These are phyloP conservation scores for Acrossocheilus wenchowensis DNA, from an alignment of 2,797 vertebrate genomes.

Conservation along the genomic window DNA sequence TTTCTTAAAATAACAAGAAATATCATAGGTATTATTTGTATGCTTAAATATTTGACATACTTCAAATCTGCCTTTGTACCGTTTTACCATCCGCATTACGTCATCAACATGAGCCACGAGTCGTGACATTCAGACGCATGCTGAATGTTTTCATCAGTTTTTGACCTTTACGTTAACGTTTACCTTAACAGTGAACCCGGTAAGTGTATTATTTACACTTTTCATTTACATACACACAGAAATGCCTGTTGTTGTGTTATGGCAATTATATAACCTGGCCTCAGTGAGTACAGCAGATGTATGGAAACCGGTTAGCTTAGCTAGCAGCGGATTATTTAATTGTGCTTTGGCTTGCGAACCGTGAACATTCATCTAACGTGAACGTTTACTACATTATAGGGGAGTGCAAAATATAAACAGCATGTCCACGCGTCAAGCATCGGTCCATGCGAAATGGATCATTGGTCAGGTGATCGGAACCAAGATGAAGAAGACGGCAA, in stretches of 20 bases:
- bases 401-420: constrained; percentile 19
- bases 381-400: constrained; percentile 17
- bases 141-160: constrained; percentile 47
- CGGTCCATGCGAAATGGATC: constrained; percentile 94
- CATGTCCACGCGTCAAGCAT: constrained; percentile 76
- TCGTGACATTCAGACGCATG: constrained; percentile 55
- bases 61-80: background rate
- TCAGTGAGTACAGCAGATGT: background rate
- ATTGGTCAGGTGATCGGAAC: constrained; percentile 95
- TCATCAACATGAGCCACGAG: constrained; percentile 70
- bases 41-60: background rate
- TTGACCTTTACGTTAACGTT: constrained; percentile 68
- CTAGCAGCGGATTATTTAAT: background rate
- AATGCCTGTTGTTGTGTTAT: background rate
- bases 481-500: constrained; percentile 94
- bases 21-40: background rate
- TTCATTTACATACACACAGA: background rate
- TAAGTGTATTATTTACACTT: constrained; percentile 26
- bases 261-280: background rate
- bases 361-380: background rate
- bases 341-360: too few species aligned
- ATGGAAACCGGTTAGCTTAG: background rate
- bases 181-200: background rate
- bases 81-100: constrained; percentile 62
- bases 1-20: background rate